These are phyloP conservation scores for Cheilinus undulatus DNA, from an alignment of 2,113 vertebrate species.

Conservation along the genomic window DNA sequence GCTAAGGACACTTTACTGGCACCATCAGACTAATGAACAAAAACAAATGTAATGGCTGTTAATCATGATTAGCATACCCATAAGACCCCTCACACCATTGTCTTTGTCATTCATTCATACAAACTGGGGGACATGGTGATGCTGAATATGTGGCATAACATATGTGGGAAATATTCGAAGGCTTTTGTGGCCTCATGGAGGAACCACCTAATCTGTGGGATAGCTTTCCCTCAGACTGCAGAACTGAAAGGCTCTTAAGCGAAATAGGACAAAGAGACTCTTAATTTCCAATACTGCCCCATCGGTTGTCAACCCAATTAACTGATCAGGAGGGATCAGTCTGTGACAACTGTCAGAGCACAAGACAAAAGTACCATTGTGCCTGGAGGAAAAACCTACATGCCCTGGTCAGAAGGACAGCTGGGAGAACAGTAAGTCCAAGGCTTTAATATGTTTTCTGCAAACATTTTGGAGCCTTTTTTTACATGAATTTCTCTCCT, in stretches of 20 bases:
- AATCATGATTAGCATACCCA: constrained; percentile 64
- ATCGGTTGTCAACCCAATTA: constrained; percentile 80
- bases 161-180: constrained; percentile 81
- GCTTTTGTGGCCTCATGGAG: constrained; percentile 68
- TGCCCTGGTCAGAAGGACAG: constrained; percentile 56
- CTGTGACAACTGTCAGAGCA: constrained; percentile 78
- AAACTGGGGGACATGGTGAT: constrained; percentile 58
- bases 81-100: constrained; percentile 38
- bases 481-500: neutral
- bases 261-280: constrained; percentile 73
- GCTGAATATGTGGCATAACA: constrained; percentile 67
- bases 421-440: constrained; percentile 47
- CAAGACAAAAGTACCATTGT: constrained; percentile 76
- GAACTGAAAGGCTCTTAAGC: constrained; percentile 71
- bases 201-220: constrained; percentile 75
- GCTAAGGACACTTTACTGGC: constrained; percentile 40
- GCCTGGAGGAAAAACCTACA: constrained; percentile 68
- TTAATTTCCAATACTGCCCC: constrained; percentile 78
- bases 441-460: neutral
- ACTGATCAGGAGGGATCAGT: constrained; percentile 76
- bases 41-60: constrained; percentile 45
- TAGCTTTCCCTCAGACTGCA: constrained; percentile 67
- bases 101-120: constrained; percentile 57
- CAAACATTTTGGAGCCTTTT: neutral
- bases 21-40: constrained; percentile 35